Base-by-base conservation (phyloP, 1,140 invertebrate species). In the Drosophila pseudoobscura region DNA sequence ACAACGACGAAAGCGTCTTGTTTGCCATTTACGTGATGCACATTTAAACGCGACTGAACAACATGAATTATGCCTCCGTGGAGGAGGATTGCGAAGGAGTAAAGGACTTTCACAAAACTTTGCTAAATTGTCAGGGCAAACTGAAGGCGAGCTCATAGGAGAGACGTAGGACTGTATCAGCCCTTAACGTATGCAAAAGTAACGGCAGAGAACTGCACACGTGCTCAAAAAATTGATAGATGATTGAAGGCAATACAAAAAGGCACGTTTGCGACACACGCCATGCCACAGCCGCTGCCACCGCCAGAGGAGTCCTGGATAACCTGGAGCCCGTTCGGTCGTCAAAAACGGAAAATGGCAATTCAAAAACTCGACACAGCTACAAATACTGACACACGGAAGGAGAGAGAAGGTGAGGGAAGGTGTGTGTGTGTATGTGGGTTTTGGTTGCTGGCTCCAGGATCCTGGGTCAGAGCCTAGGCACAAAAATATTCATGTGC, bases 211-310 rank as follows among this genome's bases (percentile, higher is more conserved):
- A 60, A 43, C 62, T 44, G 53, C 22, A 74, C 75, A 83, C 78
- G 80, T 84, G 80, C 80, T 84, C 72, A 84, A 85, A 84, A 84
- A 84, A 84, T 84, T 84, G 80, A 78, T 78, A 75, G 75, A 78
- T 75, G 75, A 78, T 78, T 78, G 75, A 78, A 78, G 75, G 75
- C 75, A 78, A 78, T 70, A 77, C 75, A 75, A 75, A 75, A 77
- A 59, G 65, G 53, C 58, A 77, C 51, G 55, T 77, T 59, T 59
- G 59, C 75, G 35, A 62, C 35, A 39, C 11, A 39, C 35, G 35
- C 35, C 35, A 39, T 60, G 56, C 41, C 64, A 61, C 52, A 13
- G 1, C 35, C 64, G 57, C 52, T 13, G 4, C 35, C 35, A 11
- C 35, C 11, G 11, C 1, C 11, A 39, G 9, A 11, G 35, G 35